Evolutionary conservation across 2,797 vertebrate genomes (phyloP).

Genomic region (Tolypeutes matacus): DNA sequence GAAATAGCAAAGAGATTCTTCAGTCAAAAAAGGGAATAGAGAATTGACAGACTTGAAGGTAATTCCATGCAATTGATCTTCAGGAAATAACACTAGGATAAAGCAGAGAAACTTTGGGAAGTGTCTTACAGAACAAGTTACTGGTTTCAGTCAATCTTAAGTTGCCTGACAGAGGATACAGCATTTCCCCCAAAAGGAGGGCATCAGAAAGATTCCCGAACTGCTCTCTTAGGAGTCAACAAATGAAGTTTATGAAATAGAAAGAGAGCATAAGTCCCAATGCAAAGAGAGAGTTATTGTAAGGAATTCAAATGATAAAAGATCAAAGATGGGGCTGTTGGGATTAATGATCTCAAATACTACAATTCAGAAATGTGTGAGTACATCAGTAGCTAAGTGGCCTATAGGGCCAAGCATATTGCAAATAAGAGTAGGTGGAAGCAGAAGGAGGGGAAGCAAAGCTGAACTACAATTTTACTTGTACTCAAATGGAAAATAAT

Average conservation of each 20-base stretch:
- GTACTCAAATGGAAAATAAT: background rate
- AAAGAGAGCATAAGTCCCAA: background rate
- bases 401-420: background rate
- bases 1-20: background rate
- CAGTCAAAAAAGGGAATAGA: background rate
- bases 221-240: background rate
- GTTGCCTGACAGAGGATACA: background rate
- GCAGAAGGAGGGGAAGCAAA: background rate
- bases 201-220: background rate
- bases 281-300: background rate
- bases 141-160: background rate
- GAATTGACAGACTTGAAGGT: background rate
- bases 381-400: background rate
- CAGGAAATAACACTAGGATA: background rate
- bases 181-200: background rate
- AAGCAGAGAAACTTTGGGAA: background rate
- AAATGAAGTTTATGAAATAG: background rate
- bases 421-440: background rate
- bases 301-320: conserved; percentile 23
- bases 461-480: background rate
- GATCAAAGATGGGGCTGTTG: background rate
- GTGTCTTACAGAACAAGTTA: background rate
- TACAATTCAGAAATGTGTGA: background rate
- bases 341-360: background rate
- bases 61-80: background rate